These are phyloP conservation scores for Actias luna DNA, from an alignment of 2,888 invertebrate species.

Conservation along the genomic window DNA sequence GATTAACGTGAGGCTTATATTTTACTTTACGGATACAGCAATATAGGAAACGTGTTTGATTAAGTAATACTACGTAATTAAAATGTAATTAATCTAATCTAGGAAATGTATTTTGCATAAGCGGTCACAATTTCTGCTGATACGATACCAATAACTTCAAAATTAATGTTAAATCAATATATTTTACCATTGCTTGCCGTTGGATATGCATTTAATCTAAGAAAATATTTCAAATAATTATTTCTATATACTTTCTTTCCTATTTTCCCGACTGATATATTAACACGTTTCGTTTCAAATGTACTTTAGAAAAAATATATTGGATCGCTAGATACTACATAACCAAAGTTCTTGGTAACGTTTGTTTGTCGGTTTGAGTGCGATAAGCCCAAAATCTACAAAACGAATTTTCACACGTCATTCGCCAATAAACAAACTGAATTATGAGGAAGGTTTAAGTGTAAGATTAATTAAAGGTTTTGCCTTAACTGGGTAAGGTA, in stretches of 20 bases:
- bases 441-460: too few relatives aligned
- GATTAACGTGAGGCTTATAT: background rate
- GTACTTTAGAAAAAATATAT: background rate
- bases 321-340: background rate
- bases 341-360: too few relatives aligned
- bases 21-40: background rate
- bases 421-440: too few relatives aligned
- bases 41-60: background rate
- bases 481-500: too few relatives aligned
- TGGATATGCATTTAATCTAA: too few relatives aligned
- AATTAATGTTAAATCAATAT: background rate
- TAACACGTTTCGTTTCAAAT: background rate
- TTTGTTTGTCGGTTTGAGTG: too few relatives aligned
- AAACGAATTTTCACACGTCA: too few relatives aligned
- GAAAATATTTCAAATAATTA: background rate
- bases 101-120: background rate
- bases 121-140: background rate
- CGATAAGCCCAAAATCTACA: too few relatives aligned
- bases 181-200: background rate
- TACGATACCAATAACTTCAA: background rate
- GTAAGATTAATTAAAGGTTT: too few relatives aligned
- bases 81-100: constrained; percentile 1
- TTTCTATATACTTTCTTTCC: background rate
- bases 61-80: background rate
- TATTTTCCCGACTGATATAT: background rate